Evolutionary conservation across 2,113 vertebrate genomes (phyloP).

Genomic region (Anguilla japonica): DNA sequence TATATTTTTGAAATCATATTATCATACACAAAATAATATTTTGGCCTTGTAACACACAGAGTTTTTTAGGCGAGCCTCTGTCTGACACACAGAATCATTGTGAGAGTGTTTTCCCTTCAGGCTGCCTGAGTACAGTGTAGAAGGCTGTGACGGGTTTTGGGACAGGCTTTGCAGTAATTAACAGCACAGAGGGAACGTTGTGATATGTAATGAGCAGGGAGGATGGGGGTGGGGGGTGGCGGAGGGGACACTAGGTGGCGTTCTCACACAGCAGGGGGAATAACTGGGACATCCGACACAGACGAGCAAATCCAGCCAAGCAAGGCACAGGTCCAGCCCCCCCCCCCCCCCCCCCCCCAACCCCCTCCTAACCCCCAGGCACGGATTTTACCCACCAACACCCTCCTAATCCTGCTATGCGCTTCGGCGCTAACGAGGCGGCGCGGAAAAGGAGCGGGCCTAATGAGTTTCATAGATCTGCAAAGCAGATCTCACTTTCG

Average conservation of each 20-base stretch:
- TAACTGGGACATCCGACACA: not conserved
- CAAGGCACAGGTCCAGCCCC: not conserved
- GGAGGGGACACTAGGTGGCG: not conserved
- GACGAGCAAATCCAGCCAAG: not conserved
- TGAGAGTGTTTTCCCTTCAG: not conserved
- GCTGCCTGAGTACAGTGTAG: not conserved
- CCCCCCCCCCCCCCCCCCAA: too few species aligned
- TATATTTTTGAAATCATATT: too few species aligned
- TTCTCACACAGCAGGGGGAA: not conserved
- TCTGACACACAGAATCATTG: not conserved
- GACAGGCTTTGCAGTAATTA: not conserved
- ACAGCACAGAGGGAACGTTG: not conserved
- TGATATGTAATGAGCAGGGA: not conserved
- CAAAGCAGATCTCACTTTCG: not conserved
- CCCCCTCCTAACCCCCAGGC: not conserved
- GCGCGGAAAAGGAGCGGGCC: not conserved
- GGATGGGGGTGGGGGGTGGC: too few species aligned
- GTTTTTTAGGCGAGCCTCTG: not conserved
- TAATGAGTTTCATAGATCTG: conserved; percentile 9
- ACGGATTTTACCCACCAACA: not conserved
- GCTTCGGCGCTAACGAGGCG: not conserved
- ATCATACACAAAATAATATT: too few species aligned
- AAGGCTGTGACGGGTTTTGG: not conserved
- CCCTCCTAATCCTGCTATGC: not conserved
- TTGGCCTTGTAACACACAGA: not conserved